Evolutionary conservation across 2,888 invertebrate species (phyloP).

Genomic region (Ormyrus pomaceus): DNA sequence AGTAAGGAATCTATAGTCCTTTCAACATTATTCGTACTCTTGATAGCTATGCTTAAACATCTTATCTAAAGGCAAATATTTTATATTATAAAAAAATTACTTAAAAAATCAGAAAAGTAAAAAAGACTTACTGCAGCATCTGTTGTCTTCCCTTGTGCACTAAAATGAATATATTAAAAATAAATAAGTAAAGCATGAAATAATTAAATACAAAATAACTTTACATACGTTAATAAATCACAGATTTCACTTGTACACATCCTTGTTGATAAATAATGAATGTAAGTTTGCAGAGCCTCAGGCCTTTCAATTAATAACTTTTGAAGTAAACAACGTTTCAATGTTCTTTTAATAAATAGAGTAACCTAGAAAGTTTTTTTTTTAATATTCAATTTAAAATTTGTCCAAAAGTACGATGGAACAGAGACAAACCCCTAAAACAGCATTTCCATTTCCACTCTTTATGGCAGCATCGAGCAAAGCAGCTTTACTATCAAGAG

Average conservation of each 20-base stretch:
- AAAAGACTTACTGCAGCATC: constrained; percentile 81
- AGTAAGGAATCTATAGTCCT: constrained; percentile 62
- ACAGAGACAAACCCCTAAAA: constrained; percentile 79
- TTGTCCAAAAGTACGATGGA: background rate
- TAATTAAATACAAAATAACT: constrained; percentile 36
- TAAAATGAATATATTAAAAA: constrained; percentile 70
- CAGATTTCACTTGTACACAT: constrained; percentile 83
- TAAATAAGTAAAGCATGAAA: constrained; percentile 8
- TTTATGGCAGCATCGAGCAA: constrained; percentile 84
- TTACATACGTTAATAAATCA: constrained; percentile 84
- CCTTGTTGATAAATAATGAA: constrained; percentile 83
- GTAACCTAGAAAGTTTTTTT: constrained; percentile 78
- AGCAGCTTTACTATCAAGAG: constrained; percentile 80
- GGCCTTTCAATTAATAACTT: constrained; percentile 83
- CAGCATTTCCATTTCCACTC: constrained; percentile 87
- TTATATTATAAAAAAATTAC: constrained; percentile 23
- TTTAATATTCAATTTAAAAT: constrained; percentile 13
- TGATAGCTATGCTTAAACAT: constrained; percentile 69
- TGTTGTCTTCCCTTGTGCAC: constrained; percentile 82
- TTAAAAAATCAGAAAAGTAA: background rate
- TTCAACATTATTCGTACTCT: constrained; percentile 68
- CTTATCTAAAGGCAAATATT: constrained; percentile 66
- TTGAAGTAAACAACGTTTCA: constrained; percentile 84
- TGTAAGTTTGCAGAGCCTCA: constrained; percentile 85
- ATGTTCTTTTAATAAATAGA: constrained; percentile 84